Evolutionary conservation across 1,140 invertebrate species (phyloP), one percentile per base, ranked within the genome.

Genomic region (Phenacoccus solenopsis): DNA sequence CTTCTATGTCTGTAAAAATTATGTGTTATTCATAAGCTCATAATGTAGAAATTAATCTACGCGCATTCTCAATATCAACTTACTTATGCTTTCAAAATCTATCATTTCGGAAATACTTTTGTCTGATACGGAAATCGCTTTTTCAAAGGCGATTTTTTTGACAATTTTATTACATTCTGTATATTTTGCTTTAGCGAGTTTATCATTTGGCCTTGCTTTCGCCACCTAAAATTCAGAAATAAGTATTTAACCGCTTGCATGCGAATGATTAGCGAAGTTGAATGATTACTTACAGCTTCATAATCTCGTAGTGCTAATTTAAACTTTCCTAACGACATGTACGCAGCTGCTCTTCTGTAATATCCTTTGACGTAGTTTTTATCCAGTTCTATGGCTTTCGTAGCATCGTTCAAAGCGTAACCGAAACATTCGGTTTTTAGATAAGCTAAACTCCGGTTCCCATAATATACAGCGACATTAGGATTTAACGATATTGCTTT

Each of bases 281-380:
- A 49, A n/a, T n/a, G 10, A 2, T 25, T 24, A 78, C 82, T 82
- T 81, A 96, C 95, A 78, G 90, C 88, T 86, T 98, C 94, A 82
- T 94, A 98, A 82, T 99, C 96, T 79, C 89, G 93, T 64, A 98
- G 83, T 0, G 98, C 97, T 78, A 91, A 80, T 82, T 98, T 98
- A 78, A 96, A 98, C 82, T 98, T 98, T 72, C 96, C 95, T 74
- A 99, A 80, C 28, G 95, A 94, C 96, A 99, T 98, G 75, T 97
- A 87, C 35, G 96, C 91, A 0, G 92, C 93, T 0, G 97, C 97
- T 78, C 96, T 83, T 77, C 98, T 88, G 79, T 98, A 99, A 75
- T 90, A 91, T 13, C 91, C 94, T 81, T 98, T 98, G 5, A 96
- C 82, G 80, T 98, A 98, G 38, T 83, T 84, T 73, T 85, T 89